phyloP scores from a whole-genome alignment of 2,113 vertebrate species.

The Muscicapa adusta region DNA sequence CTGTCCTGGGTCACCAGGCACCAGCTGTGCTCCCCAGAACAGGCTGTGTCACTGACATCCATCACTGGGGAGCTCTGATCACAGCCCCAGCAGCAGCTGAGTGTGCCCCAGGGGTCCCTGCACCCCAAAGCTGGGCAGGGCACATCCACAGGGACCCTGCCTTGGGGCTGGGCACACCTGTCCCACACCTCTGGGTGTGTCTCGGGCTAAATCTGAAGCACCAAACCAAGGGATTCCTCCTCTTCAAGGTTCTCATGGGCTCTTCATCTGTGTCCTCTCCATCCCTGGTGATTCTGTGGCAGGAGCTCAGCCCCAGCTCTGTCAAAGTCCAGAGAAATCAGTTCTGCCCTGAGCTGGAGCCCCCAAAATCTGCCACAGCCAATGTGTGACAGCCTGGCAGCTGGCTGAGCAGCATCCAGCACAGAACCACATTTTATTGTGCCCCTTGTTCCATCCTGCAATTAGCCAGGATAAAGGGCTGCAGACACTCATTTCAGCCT shows the following conservation, averaged over 20 bases:
- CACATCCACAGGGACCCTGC: too few relatives aligned
- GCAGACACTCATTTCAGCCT: not conserved
- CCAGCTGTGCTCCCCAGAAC: too few relatives aligned
- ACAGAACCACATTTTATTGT: not conserved
- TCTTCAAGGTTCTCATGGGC: not conserved
- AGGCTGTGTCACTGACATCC: too few relatives aligned
- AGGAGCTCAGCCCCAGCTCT: not conserved
- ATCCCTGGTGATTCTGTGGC: not conserved
- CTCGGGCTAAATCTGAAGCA: too few relatives aligned
- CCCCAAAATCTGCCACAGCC: not conserved
- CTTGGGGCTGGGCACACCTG: too few relatives aligned
- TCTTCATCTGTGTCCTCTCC: not conserved
- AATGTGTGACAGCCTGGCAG: not conserved
- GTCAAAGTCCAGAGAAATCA: not conserved
- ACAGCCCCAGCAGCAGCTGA: too few relatives aligned
- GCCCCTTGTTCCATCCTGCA: not conserved
- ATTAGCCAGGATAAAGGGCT: not conserved
- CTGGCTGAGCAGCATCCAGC: not conserved
- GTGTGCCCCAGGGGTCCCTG: too few relatives aligned
- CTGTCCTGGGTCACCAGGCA: too few relatives aligned
- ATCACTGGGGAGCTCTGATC: too few relatives aligned
- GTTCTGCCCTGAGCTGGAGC: not conserved
- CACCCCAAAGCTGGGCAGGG: too few relatives aligned
- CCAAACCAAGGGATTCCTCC: too few relatives aligned
- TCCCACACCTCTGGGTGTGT: too few relatives aligned